Percentiles rank a stretch among this genome's conserved stretches.
phyloP scores from a whole-genome alignment of 2,888 invertebrate genomes.

The Merodon equestris region DNA sequence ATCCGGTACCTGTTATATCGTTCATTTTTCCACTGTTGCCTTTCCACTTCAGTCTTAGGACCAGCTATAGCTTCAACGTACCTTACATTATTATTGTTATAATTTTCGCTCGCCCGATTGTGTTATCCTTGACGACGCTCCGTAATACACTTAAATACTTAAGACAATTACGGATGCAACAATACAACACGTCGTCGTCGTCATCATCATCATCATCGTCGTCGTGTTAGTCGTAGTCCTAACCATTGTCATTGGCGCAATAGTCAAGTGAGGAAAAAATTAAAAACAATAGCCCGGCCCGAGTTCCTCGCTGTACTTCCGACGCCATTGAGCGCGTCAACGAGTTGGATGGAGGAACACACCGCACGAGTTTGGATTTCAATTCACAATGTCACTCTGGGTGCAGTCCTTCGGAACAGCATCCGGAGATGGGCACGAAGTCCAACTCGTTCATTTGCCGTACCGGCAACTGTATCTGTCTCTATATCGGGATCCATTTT shows the following conservation, averaged over 20 bases:
- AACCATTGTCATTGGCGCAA: constrained; percentile 23
- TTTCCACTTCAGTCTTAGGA: too few species aligned
- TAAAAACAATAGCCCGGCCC: constrained; percentile 52
- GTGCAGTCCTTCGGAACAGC: constrained; percentile 9
- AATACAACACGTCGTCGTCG: constrained; percentile 62
- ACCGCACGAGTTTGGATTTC: constrained; percentile 32
- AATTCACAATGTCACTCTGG: constrained; percentile 57
- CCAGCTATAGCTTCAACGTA: constrained; percentile 21
- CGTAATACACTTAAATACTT: constrained; percentile 68
- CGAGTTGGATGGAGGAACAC: not conserved
- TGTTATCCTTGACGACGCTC: constrained; percentile 58
- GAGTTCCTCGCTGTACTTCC: constrained; percentile 50
- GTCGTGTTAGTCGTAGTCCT: too few species aligned
- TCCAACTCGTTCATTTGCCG: not conserved
- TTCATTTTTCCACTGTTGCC: not conserved
- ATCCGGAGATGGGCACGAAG: constrained; percentile 19
- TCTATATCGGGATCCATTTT: constrained; percentile 22
- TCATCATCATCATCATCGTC: constrained; percentile 39
- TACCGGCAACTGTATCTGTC: not conserved
- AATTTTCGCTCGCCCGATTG: constrained; percentile 44
- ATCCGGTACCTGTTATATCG: not conserved
- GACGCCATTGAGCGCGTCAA: constrained; percentile 39
- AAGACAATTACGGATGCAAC: constrained; percentile 66
- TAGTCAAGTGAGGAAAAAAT: constrained; percentile 56
- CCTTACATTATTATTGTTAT: constrained; percentile 59